Conservation (phyloP, 2,797 vertebrate genomes). For the Cryptoprocta ferox region DNA sequence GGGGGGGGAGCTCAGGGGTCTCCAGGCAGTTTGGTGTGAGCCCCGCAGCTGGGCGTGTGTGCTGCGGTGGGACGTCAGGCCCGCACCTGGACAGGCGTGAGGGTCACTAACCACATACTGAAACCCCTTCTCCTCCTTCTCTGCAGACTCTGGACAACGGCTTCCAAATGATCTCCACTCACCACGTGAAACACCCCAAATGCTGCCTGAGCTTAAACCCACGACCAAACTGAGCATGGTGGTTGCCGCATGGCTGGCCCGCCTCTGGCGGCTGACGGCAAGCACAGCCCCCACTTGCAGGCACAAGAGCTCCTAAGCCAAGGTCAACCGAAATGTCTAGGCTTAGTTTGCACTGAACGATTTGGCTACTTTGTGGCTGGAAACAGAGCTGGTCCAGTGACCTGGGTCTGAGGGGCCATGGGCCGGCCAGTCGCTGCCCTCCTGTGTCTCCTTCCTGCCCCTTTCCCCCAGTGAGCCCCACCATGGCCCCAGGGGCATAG, state of each 20-base stretch:
- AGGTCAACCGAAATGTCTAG: too few species aligned
- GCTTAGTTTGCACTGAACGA: neutral
- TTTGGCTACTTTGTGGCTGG: neutral
- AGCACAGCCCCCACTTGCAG: rapidly evolving
- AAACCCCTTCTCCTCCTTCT: conserved; percentile 30
- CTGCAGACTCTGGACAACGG: conserved; percentile 73
- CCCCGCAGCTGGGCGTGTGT: neutral
- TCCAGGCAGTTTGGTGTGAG: neutral
- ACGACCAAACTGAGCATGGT: neutral
- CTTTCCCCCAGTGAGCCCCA: neutral
- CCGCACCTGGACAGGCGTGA: rapidly evolving
- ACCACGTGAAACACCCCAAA: conserved; percentile 66
- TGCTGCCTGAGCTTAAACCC: conserved; percentile 50
- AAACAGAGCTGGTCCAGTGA: neutral
- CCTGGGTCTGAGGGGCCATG: neutral
- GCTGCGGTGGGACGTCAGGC: rapidly evolving
- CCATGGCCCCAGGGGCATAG: neutral
- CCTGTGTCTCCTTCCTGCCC: neutral
- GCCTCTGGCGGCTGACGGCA: neutral
- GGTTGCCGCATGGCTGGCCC: neutral
- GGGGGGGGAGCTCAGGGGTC: neutral
- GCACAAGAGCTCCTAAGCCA: rapidly evolving
- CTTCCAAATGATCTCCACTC: conserved; percentile 71
- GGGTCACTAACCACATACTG: neutral
- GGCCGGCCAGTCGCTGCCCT: neutral